Evolutionary conservation across 2,113 vertebrate genomes (phyloP), one percentile per base, ranked within the genome.

Genomic region (Oceanodroma tethys): DNA sequence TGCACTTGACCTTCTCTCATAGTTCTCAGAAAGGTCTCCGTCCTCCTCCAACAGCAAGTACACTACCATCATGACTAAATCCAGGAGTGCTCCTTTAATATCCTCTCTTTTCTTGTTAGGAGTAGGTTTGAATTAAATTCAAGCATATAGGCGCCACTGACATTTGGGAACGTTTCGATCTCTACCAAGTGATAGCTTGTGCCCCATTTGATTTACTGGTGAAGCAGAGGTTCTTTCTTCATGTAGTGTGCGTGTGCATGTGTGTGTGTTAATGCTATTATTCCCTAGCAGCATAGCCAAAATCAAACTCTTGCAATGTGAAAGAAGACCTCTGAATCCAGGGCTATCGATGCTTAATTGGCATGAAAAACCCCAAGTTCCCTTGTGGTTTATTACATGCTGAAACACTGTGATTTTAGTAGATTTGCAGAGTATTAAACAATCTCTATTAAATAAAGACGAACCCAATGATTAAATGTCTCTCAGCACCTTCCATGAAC

Each of bases 361-460:
- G 68, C 40, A 50, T 5, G 8, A 67, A 83, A 90, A 89, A 9
- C 4, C 25, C 3, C 10, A 14, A 2, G 50, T 30, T 89, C 81
- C 53, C 93, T 34, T 47, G 84, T 85, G 86, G 40, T 95, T 84
- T 94, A 58, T 91, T 79, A 58, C 38, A 25, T 32, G 50, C 62
- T 73, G 79, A 80, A 76, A 52, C 47, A 30, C 65, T 60, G 67
- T 56, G 70, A 72, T 79, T 93, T 85, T 60, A 79, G 32, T 68
- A 87, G 78, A 71, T 95, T 42, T 71, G 62, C 66, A 94, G 78
- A 78, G 52, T 59, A 34, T 81, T 95, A 86, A 94, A 48, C 23
- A 86, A 65, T 81, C 25, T 92, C 40, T 72, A 38, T 52, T 84
- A 81, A 94, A 90, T 88, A 91, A 95, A 96, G 84, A 75, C 6